Conservation (phyloP, 2,888 invertebrate species). For the Trichopoda pennipes region DNA sequence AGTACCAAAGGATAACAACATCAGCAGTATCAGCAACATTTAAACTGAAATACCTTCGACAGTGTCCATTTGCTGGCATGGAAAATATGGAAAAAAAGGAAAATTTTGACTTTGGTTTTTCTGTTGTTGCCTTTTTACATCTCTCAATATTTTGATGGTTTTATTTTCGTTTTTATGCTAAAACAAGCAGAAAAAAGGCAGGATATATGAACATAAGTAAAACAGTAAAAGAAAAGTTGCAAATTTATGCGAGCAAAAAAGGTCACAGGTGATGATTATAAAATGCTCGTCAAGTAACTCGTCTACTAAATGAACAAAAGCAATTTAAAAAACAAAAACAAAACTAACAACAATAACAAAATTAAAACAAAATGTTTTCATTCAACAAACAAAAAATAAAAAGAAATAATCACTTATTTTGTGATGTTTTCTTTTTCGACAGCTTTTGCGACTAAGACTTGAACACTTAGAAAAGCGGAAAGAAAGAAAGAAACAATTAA, state of each 20-base stretch:
- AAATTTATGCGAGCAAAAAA: slow-evolving; percentile 32
- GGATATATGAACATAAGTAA: slow-evolving; percentile 33
- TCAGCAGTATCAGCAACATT: background rate
- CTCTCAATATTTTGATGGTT: slow-evolving; percentile 29
- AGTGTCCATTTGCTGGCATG: slow-evolving; percentile 9
- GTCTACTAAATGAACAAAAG: slow-evolving; percentile 55
- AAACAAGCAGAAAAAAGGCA: slow-evolving; percentile 34
- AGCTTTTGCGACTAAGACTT: slow-evolving; percentile 3
- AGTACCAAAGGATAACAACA: slow-evolving; percentile 57
- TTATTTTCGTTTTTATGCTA: slow-evolving; percentile 55
- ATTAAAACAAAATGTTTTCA: slow-evolving; percentile 42
- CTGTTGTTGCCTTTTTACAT: background rate
- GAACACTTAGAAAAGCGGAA: slow-evolving; percentile 3
- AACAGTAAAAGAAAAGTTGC: slow-evolving; percentile 12
- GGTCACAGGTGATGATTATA: slow-evolving; percentile 60
- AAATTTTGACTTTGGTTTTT: slow-evolving; percentile 37
- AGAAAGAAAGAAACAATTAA: background rate
- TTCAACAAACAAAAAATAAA: background rate
- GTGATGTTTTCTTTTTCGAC: background rate
- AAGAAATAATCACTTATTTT: too few relatives aligned
- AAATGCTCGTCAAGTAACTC: slow-evolving; percentile 59
- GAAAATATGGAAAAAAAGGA: slow-evolving; percentile 4
- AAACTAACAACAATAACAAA: background rate
- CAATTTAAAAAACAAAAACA: background rate
- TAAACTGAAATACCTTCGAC: slow-evolving; percentile 60